These are phyloP conservation scores for Leuciscus waleckii DNA, from an alignment of 2,797 vertebrate genomes.

Conservation along the genomic window DNA sequence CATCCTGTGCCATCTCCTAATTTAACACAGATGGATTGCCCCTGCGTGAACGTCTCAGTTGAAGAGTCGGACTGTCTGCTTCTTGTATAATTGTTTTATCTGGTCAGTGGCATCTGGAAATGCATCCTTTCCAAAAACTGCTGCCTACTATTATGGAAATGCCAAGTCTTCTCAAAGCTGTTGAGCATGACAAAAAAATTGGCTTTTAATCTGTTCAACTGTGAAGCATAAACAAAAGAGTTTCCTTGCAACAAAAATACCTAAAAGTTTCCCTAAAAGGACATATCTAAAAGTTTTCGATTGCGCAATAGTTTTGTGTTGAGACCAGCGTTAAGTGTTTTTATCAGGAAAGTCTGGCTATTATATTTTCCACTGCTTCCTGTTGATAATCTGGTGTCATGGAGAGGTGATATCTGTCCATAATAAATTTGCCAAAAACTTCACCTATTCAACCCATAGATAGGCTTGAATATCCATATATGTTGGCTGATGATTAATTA, in stretches of 20 bases:
- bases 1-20: slow-evolving; percentile 47
- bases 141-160: slow-evolving; percentile 39
- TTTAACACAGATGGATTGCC: slow-evolving; percentile 57
- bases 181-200: slow-evolving; percentile 31
- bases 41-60: slow-evolving; percentile 30
- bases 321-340: slow-evolving; percentile 18
- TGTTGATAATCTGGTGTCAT: not conserved
- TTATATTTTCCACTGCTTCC: not conserved
- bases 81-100: slow-evolving; percentile 58
- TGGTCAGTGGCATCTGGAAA: slow-evolving; percentile 58
- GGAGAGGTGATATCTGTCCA: not conserved
- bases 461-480: not conserved
- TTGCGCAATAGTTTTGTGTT: not conserved
- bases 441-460: not conserved
- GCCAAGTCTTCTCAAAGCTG: slow-evolving; percentile 41
- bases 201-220: slow-evolving; percentile 49
- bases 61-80: slow-evolving; percentile 54
- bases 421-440: not conserved
- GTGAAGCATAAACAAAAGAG: slow-evolving; percentile 21
- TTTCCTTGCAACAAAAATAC: not conserved
- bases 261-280: not conserved
- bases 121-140: slow-evolving; percentile 44
- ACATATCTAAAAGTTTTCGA: not conserved
- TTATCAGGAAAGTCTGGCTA: not conserved
- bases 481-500: not conserved